Evolutionary conservation across 2,797 vertebrate genomes (phyloP), one percentile per base, ranked within the genome.

Genomic region (Lemur catta): DNA sequence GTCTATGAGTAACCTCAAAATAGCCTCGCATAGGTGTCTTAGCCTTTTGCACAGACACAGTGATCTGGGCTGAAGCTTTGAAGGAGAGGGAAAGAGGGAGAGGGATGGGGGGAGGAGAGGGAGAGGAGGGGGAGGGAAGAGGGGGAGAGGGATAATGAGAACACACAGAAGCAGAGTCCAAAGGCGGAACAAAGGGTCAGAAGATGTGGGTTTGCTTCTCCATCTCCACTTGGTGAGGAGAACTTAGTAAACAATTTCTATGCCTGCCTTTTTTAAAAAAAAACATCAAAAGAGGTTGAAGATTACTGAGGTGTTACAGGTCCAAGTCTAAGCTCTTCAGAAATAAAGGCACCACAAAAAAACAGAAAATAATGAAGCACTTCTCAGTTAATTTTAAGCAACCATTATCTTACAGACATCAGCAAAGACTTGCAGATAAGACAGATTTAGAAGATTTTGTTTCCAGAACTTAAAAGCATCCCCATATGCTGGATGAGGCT

Each of bases 311-410:
- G 14, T 74, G 63, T 84, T 78, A 74, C 7, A 81, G 17, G 59
- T 84, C 43, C 28, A 90, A 94, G 41, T n/a, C 55, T 63, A 93
- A 76, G 26, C 65, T 86, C 79, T 30, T 93, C 26, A 81, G 61
- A 94, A 97, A 92, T 52, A 74, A 61, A 95, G 50, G 84, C 26
- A 90, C 24, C 4, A 79, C 35, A 72, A 89, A 76, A 41, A 18
- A 76, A 88, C 24, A 91, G 11, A 88, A 82, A 72, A 35, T 43
- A 90, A 86, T 17, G n/a, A 28, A 76, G 52, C 67, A 41, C 48
- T 88, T 84, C 72, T 85, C 26, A 63, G 48, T 82, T 50, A 92
- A 91, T 59, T 96, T 93, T 15, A 76, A 94, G 76, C 33, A 84
- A 71, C 9, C 18, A 86, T 52, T 71, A 82, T 38, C 63, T 74